These are phyloP conservation scores for Pao palembangensis DNA, from an alignment of 2,113 vertebrate genomes.

Conservation along the genomic window DNA sequence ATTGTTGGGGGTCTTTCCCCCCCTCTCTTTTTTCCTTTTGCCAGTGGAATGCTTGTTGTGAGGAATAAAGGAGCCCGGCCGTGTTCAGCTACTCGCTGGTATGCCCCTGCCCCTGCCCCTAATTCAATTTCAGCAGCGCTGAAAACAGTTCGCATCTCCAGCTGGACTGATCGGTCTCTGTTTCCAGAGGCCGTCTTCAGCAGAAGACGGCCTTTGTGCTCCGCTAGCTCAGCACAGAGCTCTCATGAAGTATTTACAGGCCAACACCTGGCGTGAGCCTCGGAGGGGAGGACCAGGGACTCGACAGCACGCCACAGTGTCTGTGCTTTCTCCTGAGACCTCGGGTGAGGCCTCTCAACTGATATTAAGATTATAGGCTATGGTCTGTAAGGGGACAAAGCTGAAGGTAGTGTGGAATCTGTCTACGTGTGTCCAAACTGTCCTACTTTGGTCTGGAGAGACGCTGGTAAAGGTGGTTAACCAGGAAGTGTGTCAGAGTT, in stretches of 20 bases:
- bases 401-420: too few species aligned
- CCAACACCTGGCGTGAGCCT: constrained; percentile 67
- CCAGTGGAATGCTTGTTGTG: constrained; percentile 59
- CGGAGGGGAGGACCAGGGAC: constrained; percentile 35
- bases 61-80: constrained; percentile 52
- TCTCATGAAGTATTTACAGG: constrained; percentile 72
- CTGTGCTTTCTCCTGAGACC: too few species aligned
- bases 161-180: constrained; percentile 67
- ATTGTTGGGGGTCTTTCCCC: constrained; percentile 55
- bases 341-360: too few species aligned
- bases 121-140: constrained; percentile 73
- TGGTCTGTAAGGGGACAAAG: too few species aligned
- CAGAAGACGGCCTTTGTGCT: constrained; percentile 63
- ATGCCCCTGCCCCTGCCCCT: constrained; percentile 55
- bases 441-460: constrained; percentile 18
- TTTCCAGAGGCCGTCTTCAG: too few species aligned
- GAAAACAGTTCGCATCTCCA: constrained; percentile 58
- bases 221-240: constrained; percentile 45
- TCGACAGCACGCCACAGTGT: constrained; percentile 7
- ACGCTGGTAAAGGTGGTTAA: constrained; percentile 28
- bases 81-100: constrained; percentile 48
- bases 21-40: constrained; percentile 45
- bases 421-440: too few species aligned
- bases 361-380: too few species aligned
- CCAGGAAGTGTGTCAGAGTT: constrained; percentile 40